phyloP scores from a whole-genome alignment of 2,113 vertebrate species.

The Mesembrinibis cayennensis region DNA sequence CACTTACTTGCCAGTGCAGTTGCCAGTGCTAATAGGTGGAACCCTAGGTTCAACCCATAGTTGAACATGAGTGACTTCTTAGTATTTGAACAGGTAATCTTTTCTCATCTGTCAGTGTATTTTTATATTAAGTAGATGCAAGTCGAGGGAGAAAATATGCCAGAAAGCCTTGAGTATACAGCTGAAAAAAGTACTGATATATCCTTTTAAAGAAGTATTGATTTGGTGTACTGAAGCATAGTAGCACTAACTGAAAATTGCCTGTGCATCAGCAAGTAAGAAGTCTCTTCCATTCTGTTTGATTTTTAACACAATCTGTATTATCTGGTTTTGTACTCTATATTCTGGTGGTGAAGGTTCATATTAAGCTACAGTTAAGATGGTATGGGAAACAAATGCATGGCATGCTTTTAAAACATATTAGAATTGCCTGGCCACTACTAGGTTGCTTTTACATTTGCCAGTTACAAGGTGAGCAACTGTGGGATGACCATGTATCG shows the following conservation, averaged over 20 bases:
- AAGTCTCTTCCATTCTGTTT: background rate
- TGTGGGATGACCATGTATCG: background rate
- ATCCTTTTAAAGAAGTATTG: background rate
- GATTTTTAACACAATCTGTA: background rate
- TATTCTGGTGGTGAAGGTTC: background rate
- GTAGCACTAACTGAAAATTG: background rate
- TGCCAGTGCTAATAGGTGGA: background rate
- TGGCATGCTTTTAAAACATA: background rate
- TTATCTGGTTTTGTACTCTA: background rate
- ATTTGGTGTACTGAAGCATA: background rate
- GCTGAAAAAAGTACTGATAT: background rate
- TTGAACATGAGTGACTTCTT: background rate
- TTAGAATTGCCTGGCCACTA: background rate
- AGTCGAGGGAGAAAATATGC: background rate
- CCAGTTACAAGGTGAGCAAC: background rate
- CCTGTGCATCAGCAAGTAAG: background rate
- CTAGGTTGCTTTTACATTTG: background rate
- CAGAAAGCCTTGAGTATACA: background rate
- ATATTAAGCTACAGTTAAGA: background rate
- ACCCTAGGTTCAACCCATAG: background rate
- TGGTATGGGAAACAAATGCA: background rate
- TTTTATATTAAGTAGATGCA: background rate
- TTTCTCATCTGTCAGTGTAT: background rate
- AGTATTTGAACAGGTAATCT: background rate
- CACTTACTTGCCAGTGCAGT: background rate